Evolutionary conservation across 2,113 vertebrate genomes (phyloP).

Genomic region (Stictonetta naevosa): DNA sequence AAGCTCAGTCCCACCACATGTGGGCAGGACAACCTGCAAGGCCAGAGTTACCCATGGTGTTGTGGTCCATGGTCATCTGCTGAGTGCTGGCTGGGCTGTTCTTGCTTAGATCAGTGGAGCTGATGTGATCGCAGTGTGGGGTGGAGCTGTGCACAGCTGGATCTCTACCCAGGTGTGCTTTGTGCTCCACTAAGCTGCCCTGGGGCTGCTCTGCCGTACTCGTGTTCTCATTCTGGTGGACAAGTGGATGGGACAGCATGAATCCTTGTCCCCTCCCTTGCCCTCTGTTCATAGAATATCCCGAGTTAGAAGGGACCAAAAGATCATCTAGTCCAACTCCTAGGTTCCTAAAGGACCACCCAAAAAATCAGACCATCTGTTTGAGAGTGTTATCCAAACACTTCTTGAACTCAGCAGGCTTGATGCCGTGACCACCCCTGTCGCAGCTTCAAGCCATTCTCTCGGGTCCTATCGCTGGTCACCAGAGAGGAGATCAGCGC

Average conservation of each 20-base stretch:
- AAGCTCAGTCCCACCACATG: accelerated
- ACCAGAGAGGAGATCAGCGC: too few relatives aligned
- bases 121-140: not conserved
- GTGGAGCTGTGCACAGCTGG: not conserved
- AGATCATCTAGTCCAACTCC: too few relatives aligned
- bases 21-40: not conserved
- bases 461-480: too few relatives aligned
- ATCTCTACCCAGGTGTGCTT: accelerated
- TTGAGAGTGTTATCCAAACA: too few relatives aligned
- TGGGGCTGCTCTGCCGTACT: not conserved
- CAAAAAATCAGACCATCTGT: too few relatives aligned
- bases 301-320: too few relatives aligned
- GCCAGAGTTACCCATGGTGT: not conserved
- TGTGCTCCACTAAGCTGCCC: not conserved
- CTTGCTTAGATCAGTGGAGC: not conserved
- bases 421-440: too few relatives aligned
- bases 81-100: accelerated
- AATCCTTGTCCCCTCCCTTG: not conserved
- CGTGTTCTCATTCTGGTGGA: not conserved
- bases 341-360: too few relatives aligned
- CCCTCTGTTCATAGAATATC: not conserved
- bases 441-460: too few relatives aligned
- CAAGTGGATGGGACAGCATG: accelerated
- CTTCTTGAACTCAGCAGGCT: too few relatives aligned
- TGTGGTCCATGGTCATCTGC: not conserved